phyloP scores from a whole-genome alignment of 2,888 invertebrate genomes.

The Pyrocoelia pectoralis region DNA sequence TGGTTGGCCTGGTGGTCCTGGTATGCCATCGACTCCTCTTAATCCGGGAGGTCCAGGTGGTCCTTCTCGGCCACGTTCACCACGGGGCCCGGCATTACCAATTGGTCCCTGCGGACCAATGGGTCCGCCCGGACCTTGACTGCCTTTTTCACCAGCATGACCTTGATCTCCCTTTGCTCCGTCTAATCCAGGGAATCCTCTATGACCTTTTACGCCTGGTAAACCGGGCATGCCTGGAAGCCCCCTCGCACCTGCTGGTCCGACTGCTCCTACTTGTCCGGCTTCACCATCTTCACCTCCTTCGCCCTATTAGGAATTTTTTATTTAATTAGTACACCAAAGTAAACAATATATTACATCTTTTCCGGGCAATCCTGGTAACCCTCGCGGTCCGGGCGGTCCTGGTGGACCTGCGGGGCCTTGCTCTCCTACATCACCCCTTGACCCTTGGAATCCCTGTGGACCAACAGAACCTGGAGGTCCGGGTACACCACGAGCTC shows the following conservation, averaged over 20 bases:
- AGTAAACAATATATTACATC: conserved; percentile 75
- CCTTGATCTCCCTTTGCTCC: conserved; percentile 86
- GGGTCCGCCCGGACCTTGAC: conserved; percentile 71
- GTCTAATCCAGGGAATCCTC: conserved; percentile 81
- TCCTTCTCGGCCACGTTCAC: conserved; percentile 87
- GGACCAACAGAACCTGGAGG: conserved; percentile 69
- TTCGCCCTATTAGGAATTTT: conserved; percentile 65
- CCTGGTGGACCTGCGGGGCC: conserved; percentile 72
- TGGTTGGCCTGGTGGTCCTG: conserved; percentile 79
- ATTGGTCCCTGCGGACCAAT: conserved; percentile 76
- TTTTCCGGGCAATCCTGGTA: conserved; percentile 77
- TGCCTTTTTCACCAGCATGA: conserved; percentile 76
- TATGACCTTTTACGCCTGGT: conserved; percentile 84
- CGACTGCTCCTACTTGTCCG: conserved; percentile 75
- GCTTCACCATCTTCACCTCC: conserved; percentile 83
- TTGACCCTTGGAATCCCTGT: conserved; percentile 83
- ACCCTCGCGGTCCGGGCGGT: conserved; percentile 68
- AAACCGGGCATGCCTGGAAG: conserved; percentile 77
- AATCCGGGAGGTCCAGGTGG: conserved; percentile 79
- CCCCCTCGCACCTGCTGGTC: conserved; percentile 79
- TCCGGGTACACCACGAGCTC: conserved; percentile 82
- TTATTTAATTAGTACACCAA: neutral
- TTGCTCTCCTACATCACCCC: conserved; percentile 82
- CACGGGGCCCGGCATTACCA: conserved; percentile 80
- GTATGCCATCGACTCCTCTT: conserved; percentile 80